Evolutionary conservation across 2,888 invertebrate species (phyloP).

Genomic region (Allolobophora icterica): DNA sequence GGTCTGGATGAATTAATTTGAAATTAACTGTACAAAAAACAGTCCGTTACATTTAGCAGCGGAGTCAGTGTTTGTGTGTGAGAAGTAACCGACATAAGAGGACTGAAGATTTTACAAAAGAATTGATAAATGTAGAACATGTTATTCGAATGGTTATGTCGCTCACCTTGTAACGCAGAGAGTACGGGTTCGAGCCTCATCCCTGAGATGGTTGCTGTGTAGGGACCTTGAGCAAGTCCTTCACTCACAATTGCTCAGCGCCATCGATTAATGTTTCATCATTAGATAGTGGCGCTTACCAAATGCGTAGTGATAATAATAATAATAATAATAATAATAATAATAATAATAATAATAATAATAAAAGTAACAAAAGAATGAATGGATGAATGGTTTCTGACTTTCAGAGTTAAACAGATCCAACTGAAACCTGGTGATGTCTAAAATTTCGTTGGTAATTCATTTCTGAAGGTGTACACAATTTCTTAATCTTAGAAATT

Average conservation of each 20-base stretch:
- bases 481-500: neutral
- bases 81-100: neutral
- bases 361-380: neutral
- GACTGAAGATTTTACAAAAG: neutral
- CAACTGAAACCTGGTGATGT: neutral
- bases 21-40: no score
- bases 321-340: no score
- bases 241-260: no score
- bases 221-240: no score
- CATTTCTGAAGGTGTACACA: neutral
- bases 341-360: no score
- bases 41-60: neutral
- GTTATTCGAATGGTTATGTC: no score
- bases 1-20: neutral
- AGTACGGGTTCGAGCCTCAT: no score
- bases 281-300: no score
- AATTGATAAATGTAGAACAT: neutral
- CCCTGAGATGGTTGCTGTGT: no score
- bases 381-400: neutral
- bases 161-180: no score
- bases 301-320: no score
- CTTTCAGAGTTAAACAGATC: neutral
- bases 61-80: neutral
- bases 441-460: neutral
- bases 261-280: no score